Conservation (phyloP, 2,113 vertebrate genomes). For the Nothoprocta perdicaria region DNA sequence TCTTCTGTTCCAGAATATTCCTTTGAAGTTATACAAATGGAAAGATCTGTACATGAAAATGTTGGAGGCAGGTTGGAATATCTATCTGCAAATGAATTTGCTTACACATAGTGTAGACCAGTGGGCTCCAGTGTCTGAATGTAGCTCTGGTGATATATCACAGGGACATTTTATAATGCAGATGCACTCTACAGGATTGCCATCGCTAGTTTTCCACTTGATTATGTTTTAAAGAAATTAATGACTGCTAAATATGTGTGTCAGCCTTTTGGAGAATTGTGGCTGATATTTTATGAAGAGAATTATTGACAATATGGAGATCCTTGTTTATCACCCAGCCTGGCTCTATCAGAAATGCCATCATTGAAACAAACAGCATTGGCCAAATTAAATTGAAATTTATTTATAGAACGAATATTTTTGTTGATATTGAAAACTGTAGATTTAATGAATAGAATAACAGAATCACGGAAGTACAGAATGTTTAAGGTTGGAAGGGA, state of each 20-base stretch:
- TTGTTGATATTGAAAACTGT: neutral
- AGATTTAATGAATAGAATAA: neutral
- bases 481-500: no score
- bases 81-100: slow-evolving; percentile 43
- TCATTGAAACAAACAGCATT: neutral
- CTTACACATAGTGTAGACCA: slow-evolving; percentile 18
- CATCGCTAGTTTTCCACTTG: neutral
- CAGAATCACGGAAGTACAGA: no score
- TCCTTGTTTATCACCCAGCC: neutral
- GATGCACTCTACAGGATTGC: neutral
- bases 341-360: neutral
- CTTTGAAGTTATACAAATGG: slow-evolving; percentile 45
- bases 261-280: slow-evolving; percentile 20
- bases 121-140: slow-evolving; percentile 19
- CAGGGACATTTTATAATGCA: neutral
- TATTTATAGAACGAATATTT: neutral
- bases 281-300: slow-evolving; percentile 6
- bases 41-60: slow-evolving; percentile 10
- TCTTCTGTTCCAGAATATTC: slow-evolving; percentile 25
- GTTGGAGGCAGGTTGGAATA: slow-evolving; percentile 8
- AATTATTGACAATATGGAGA: neutral
- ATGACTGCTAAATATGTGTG: neutral
- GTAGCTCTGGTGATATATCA: neutral
- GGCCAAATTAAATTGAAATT: neutral
- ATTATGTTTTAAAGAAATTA: slow-evolving; percentile 56